Conservation (phyloP, 1,140 invertebrate species). For the Tigriopus japonicus region DNA sequence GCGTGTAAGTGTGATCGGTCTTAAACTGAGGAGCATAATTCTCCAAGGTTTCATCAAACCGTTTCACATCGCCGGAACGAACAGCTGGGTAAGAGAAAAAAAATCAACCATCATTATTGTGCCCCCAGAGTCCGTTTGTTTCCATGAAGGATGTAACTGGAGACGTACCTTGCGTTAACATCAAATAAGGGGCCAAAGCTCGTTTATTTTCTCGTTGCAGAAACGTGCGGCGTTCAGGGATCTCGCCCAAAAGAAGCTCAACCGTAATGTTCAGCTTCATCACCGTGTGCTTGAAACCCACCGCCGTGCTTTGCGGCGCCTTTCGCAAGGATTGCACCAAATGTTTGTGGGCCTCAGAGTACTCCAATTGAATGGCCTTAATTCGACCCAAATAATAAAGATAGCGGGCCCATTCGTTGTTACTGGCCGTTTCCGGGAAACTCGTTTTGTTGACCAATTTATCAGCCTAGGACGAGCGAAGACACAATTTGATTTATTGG, state of each 20-base stretch:
- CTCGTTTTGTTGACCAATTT: slow-evolving; percentile 90
- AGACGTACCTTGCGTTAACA: slow-evolving; percentile 63
- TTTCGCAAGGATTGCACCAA: slow-evolving; percentile 78
- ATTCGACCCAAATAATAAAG: slow-evolving; percentile 93
- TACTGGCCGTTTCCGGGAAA: slow-evolving; percentile 88
- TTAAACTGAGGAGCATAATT: slow-evolving; percentile 65
- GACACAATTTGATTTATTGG: too few species aligned
- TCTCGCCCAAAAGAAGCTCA: slow-evolving; percentile 85
- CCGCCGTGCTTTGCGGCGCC: slow-evolving; percentile 84
- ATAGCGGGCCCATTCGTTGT: slow-evolving; percentile 96
- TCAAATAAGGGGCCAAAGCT: slow-evolving; percentile 83
- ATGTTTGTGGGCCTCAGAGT: slow-evolving; percentile 89
- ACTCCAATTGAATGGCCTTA: slow-evolving; percentile 88
- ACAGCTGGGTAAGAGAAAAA: slow-evolving; percentile 33
- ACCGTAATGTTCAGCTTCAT: slow-evolving; percentile 92
- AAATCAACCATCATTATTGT: too few species aligned
- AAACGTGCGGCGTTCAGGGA: slow-evolving; percentile 76
- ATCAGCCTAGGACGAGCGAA: slow-evolving; percentile 42
- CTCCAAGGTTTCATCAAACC: slow-evolving; percentile 82
- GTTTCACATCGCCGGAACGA: slow-evolving; percentile 73
- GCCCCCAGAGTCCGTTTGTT: too few species aligned
- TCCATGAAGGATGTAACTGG: too few species aligned
- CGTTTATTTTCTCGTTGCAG: slow-evolving; percentile 65
- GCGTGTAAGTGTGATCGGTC: slow-evolving; percentile 75
- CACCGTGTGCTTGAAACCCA: slow-evolving; percentile 96